Percentiles rank a stretch among this genome's conserved stretches.
Evolutionary conservation across 92 coral and sea anemone genomes (phyloP).

Genomic region (Plumapathes pennacea): DNA sequence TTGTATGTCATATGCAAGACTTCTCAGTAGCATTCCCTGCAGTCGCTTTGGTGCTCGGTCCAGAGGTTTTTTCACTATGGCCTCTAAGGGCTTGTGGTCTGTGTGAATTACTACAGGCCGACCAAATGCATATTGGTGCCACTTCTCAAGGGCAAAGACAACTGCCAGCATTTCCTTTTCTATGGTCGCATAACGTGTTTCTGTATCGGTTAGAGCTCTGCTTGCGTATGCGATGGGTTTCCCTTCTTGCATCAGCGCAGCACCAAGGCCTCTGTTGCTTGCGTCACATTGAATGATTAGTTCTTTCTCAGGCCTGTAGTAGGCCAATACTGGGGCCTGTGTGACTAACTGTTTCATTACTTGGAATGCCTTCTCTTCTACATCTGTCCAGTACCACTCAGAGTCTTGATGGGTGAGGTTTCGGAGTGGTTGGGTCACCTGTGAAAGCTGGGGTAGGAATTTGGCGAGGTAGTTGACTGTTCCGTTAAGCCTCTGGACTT

Average conservation of each 20-base stretch:
- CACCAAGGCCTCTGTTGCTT: slow-evolving; percentile 12
- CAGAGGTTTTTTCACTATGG: slow-evolving; percentile 20
- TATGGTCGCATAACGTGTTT: slow-evolving; percentile 10
- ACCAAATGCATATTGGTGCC: slow-evolving; percentile 27
- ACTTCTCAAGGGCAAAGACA: slow-evolving; percentile 17
- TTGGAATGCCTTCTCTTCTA: slow-evolving; percentile 1
- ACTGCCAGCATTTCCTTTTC: slow-evolving; percentile 26
- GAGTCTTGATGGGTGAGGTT: slow-evolving; percentile 1
- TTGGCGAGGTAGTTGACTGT: slow-evolving; percentile 10
- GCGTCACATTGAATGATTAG: slow-evolving; percentile 9
- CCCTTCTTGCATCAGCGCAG: slow-evolving; percentile 15
- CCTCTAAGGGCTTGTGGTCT: slow-evolving; percentile 24
- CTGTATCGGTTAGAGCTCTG: slow-evolving; percentile 2
- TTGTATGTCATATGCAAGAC: slow-evolving; percentile 14
- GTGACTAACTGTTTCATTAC: slow-evolving; percentile 1
- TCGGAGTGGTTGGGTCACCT: slow-evolving; percentile 3
- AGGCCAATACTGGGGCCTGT: slow-evolving; percentile 6
- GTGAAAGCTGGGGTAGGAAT: slow-evolving; percentile 7
- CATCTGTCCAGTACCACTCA: slow-evolving; percentile 4
- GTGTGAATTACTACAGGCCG: slow-evolving; percentile 6
- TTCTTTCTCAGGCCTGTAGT: slow-evolving; percentile 6
- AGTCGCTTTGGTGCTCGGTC: slow-evolving; percentile 24
- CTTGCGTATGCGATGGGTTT: slow-evolving; percentile 15
- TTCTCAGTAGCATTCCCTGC: slow-evolving; percentile 19
- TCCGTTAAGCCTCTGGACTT: slow-evolving; percentile 11